Evolutionary conservation across 92 coral and sea anemone species (phyloP).

Genomic region (Epizoanthus fatuus): DNA sequence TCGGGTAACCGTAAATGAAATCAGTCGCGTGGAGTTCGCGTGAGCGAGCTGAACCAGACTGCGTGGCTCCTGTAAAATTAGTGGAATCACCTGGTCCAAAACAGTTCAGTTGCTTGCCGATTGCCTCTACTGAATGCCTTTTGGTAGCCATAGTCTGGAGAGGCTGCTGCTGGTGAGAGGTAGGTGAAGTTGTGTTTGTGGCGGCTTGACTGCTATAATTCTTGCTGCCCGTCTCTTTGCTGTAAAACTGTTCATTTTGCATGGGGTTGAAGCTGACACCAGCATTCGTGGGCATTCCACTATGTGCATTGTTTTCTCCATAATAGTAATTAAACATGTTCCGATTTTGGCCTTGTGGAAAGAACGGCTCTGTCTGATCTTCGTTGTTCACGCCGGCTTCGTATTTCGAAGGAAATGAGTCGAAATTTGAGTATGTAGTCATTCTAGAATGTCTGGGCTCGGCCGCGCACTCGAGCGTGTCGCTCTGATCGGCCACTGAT

Average conservation of each 20-base stretch:
- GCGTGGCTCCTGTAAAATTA: conserved; percentile 84
- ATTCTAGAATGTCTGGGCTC: conserved; percentile 42
- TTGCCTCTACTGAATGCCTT: conserved; percentile 4
- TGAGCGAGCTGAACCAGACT: conserved; percentile 84
- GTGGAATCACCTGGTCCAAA: conserved; percentile 27
- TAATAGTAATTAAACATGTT: conserved; percentile 74
- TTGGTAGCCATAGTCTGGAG: conserved; percentile 15
- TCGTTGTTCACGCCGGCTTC: conserved; percentile 38
- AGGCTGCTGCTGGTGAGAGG: conserved; percentile 14
- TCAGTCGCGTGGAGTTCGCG: conserved; percentile 68
- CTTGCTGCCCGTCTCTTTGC: conserved; percentile 43
- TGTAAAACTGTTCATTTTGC: conserved; percentile 76
- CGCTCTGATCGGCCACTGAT: conserved; percentile 23
- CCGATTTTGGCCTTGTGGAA: conserved; percentile 34
- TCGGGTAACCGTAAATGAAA: conserved; percentile 21
- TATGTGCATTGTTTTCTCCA: conserved; percentile 68
- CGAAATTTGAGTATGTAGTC: conserved; percentile 42
- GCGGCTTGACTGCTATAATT: conserved; percentile 3
- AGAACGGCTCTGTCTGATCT: conserved; percentile 24
- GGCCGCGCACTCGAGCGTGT: conserved; percentile 43
- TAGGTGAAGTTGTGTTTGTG: conserved; percentile 19
- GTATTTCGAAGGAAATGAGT: conserved; percentile 40
- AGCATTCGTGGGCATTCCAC: conserved; percentile 75
- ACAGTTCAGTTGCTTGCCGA: conserved; percentile 38
- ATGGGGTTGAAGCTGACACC: conserved; percentile 78